Evolutionary conservation across 1,140 invertebrate species (phyloP).

Genomic region (Brachionus plicatilis): DNA sequence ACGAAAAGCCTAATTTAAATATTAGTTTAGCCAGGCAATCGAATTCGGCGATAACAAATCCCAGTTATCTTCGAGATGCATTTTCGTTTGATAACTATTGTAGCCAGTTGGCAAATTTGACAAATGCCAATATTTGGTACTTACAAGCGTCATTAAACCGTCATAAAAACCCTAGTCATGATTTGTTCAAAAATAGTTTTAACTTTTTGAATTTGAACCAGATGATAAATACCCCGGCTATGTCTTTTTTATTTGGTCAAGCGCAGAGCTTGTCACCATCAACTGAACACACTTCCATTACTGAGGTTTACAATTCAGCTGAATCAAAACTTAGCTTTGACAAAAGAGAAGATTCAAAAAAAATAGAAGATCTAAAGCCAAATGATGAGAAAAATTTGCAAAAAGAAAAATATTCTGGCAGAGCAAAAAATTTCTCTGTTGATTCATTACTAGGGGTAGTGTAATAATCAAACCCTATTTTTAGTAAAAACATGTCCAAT

Average conservation of each 20-base stretch:
- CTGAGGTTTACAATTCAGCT: not conserved
- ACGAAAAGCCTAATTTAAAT: not conserved
- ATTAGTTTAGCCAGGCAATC: not conserved
- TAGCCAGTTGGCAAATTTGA: not conserved
- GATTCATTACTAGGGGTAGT: conserved; percentile 1
- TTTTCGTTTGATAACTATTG: not conserved
- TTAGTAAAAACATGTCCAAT: not conserved
- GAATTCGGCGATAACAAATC: not conserved
- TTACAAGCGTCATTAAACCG: not conserved
- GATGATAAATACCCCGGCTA: not conserved
- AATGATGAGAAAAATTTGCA: not conserved
- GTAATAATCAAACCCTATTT: not conserved
- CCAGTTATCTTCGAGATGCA: not conserved
- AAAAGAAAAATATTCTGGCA: not conserved
- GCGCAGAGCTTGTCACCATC: not conserved
- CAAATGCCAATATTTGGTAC: not conserved
- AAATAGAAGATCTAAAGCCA: not conserved
- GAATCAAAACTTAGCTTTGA: not conserved
- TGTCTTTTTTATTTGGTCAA: not conserved
- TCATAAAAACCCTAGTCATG: not conserved
- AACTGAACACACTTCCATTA: not conserved
- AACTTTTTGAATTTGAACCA: not conserved
- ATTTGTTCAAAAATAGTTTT: not conserved
- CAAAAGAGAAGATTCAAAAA: not conserved
- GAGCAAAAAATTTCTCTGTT: not conserved